Base-by-base conservation (phyloP, 1,140 invertebrate species). In the Bicyclus anynana region DNA sequence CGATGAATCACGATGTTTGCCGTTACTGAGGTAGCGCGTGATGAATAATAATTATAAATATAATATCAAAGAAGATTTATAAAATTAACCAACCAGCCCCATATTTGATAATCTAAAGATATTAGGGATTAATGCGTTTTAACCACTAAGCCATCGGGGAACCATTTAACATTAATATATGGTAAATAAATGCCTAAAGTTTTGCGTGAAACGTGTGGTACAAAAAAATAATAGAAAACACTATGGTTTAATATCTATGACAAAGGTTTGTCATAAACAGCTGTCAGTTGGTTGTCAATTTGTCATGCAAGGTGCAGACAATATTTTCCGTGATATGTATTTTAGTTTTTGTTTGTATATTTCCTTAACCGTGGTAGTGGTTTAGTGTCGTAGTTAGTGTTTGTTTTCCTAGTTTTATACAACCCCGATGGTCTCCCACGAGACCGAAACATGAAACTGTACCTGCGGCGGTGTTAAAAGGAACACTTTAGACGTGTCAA, bases 281-380 rank as follows among this genome's bases (percentile, higher is more conserved):
- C 65, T 83, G 78, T 82, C 78, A 83, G 57, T 68, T 51, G 63
- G 67, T 67, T 81, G 78, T 77, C 69, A 78, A 62, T 67, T 67
- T 81, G 78, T 77, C 69, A 78, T 55, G 71, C 29, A 42, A 65
- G 63, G 66, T 69, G 68, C 65, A 73, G 69, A 74, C 69, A 62
- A 74, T 77, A 76, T 74, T 79, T 72, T 71, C 64, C 73, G 69
- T 72, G 70, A 78, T 78, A n/a, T n/a, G n/a, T n/a, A 84, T 80
- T 87, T 84, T 83, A 80, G 69, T 84, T 87, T 80, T 84, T 81
- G 77, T 84, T 85, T 82, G 73, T 82, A 65, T 80, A 61, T 80
- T 80, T 73, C 67, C 60, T 61, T 72, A 76, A 73, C 74, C 72
- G 65, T 81, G 74, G 63, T 82, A 79, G 66, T 65, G 76, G 63